Evolutionary conservation across 2,797 vertebrate genomes (phyloP), one percentile per base, ranked within the genome.

Genomic region (Triplophysa yarkandensis): DNA sequence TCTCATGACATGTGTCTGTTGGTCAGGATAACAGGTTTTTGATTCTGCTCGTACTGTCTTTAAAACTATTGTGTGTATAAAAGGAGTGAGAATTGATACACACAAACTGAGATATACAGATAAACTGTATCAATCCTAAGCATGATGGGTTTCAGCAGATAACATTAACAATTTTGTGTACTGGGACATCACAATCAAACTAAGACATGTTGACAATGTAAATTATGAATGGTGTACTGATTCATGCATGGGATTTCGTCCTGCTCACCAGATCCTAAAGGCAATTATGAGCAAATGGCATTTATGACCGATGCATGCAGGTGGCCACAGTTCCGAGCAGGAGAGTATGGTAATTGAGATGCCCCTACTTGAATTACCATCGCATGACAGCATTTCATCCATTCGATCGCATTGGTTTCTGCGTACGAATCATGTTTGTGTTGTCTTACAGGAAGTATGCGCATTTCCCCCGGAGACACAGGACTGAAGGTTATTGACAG

Each of bases 361-460:
- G 30, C 39, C 16, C 5, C 4, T 41, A 28, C 16, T 64, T 13
- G 41, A 32, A 69, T 68, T 16, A 5, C 30, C 6, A 13, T 46
- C 25, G 30, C 36, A 55, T 43, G 44, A 58, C 17, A 44, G 27
- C 21, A 30, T 64, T 69, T 69, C 2, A 7, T 77, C 55, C 4
- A 9, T 44, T 57, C 16, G 1, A 1, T 46, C 23, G 21, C 17
- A 28, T 14, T 61, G n/a, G 13, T 36, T 23, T 19, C 28, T 46
- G 11, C 28, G 36, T 23, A 25, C 66, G 52, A 34, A 23, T 48
- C 7, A 19, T 43, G 16, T 21, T 57, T 74, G 21, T 63, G 36
- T 39, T 68, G 21, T 68, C 14, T 69, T 36, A 67, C 82, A 94
- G 93, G 91, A 85, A 87, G 86, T 7, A 52, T 81, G 71, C 86